Evolutionary conservation across 2,797 vertebrate genomes (phyloP).

Genomic region (Paedocypris micromegethes): DNA sequence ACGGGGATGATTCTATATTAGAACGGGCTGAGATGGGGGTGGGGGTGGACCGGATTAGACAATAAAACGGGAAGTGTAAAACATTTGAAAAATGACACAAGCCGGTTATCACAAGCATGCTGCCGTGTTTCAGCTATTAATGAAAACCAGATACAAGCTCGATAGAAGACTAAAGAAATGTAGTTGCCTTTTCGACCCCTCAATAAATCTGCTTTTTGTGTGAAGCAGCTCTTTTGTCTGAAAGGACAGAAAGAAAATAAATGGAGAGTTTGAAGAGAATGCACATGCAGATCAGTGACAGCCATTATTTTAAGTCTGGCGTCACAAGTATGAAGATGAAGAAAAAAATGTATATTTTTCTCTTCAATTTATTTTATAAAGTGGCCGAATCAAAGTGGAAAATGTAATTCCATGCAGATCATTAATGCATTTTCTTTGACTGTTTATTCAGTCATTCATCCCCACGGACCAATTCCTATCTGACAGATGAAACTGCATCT

Average conservation of each 20-base stretch:
- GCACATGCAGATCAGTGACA: not conserved
- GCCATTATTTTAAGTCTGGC: not conserved
- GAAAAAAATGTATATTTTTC: too few relatives aligned
- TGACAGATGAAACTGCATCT: slow-evolving; percentile 28
- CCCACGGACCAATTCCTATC: not conserved
- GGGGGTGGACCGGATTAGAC: slow-evolving; percentile 33
- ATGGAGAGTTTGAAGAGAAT: slow-evolving; percentile 2
- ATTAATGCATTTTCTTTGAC: too few relatives aligned
- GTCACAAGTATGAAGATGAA: too few relatives aligned
- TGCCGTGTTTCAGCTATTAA: not conserved
- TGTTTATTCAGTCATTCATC: too few relatives aligned
- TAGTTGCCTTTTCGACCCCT: not conserved
- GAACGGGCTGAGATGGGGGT: not conserved
- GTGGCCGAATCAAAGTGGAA: too few relatives aligned
- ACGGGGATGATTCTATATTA: slow-evolving; percentile 31
- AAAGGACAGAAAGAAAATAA: slow-evolving; percentile 10
- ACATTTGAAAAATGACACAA: not conserved
- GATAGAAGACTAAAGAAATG: slow-evolving; percentile 3
- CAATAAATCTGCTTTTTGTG: slow-evolving; percentile 14
- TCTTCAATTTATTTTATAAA: too few relatives aligned
- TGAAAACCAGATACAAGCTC: not conserved
- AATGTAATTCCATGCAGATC: too few relatives aligned
- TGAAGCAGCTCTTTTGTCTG: slow-evolving; percentile 32
- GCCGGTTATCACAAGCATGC: not conserved
- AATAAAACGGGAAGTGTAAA: slow-evolving; percentile 16